A percentile compares a stretch with the other conserved stretches of the same genome.
Conservation (phyloP, 1,140 invertebrate genomes). For the Bombus breviceps region DNA sequence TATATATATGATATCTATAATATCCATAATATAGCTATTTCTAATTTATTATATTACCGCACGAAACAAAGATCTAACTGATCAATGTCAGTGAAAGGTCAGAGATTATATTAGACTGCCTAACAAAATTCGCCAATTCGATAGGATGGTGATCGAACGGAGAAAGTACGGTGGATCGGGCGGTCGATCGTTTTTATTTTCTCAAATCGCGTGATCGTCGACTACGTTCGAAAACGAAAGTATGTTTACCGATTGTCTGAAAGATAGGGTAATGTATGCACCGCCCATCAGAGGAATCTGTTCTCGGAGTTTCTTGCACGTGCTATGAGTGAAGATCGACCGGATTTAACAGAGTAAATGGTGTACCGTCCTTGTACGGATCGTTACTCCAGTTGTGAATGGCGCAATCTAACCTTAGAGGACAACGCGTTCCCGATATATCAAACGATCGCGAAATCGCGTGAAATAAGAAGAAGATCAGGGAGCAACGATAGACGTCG, state of each 20-base stretch:
- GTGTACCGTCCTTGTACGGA: constrained; percentile 71
- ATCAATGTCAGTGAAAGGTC: too few relatives aligned
- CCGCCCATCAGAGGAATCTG: constrained; percentile 15
- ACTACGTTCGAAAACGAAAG: constrained; percentile 21
- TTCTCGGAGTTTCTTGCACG: not conserved
- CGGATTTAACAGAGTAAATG: constrained; percentile 63
- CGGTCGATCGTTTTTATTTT: not conserved
- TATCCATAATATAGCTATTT: too few relatives aligned
- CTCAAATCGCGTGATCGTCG: constrained; percentile 4
- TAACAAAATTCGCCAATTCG: not conserved
- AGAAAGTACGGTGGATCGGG: constrained; percentile 5
- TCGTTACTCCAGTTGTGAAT: constrained; percentile 72
- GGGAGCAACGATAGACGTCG: not conserved
- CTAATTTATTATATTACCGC: too few relatives aligned
- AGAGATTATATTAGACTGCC: not conserved
- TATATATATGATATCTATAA: too few relatives aligned
- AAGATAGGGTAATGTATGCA: not conserved
- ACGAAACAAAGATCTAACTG: too few relatives aligned
- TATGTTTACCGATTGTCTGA: not conserved
- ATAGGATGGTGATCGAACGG: not conserved
- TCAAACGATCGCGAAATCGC: constrained; percentile 26
- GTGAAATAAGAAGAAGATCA: constrained; percentile 18
- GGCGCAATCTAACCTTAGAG: constrained; percentile 75
- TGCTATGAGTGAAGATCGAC: constrained; percentile 4
- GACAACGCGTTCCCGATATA: constrained; percentile 64